These are phyloP conservation scores for Dolichallabes microphthalmus DNA, from an alignment of 2,113 vertebrate species.

Conservation along the genomic window DNA sequence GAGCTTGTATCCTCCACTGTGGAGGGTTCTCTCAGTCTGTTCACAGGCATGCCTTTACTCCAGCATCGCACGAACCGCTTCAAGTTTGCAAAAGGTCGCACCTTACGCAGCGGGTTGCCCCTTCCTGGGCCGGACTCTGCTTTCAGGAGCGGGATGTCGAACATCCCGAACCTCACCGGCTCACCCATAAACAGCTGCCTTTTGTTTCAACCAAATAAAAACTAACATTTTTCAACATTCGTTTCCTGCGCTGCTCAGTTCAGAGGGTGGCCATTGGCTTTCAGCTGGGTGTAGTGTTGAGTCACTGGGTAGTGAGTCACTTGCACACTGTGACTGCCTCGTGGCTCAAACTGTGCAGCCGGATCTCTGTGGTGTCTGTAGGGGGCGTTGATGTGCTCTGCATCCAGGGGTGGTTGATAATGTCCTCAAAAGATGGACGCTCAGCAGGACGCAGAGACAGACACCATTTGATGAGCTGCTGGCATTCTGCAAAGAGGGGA, in stretches of 20 bases:
- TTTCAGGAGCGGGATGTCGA: not conserved
- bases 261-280: slow-evolving; percentile 1
- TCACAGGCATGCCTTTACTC: slow-evolving; percentile 37
- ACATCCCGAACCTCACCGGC: not conserved
- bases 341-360: slow-evolving; percentile 84
- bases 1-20: not conserved
- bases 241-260: slow-evolving; percentile 31
- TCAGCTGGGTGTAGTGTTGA: slow-evolving; percentile 19
- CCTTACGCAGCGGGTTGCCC: not conserved
- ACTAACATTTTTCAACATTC: slow-evolving; percentile 36
- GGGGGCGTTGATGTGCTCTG: slow-evolving; percentile 75
- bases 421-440: slow-evolving; percentile 88
- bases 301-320: slow-evolving; percentile 51
- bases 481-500: slow-evolving; percentile 78
- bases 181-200: slow-evolving; percentile 17
- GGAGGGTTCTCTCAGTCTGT: slow-evolving; percentile 12
- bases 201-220: not conserved
- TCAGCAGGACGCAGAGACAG: slow-evolving; percentile 84
- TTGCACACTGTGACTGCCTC: slow-evolving; percentile 66
- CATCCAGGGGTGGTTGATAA: slow-evolving; percentile 92
- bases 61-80: slow-evolving; percentile 19
- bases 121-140: slow-evolving; percentile 5
- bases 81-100: slow-evolving; percentile 15
- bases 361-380: slow-evolving; percentile 78
- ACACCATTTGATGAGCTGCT: slow-evolving; percentile 89